These are phyloP conservation scores for Drosophila cognata DNA, from an alignment of 2,888 invertebrate genomes.

Conservation along the genomic window DNA sequence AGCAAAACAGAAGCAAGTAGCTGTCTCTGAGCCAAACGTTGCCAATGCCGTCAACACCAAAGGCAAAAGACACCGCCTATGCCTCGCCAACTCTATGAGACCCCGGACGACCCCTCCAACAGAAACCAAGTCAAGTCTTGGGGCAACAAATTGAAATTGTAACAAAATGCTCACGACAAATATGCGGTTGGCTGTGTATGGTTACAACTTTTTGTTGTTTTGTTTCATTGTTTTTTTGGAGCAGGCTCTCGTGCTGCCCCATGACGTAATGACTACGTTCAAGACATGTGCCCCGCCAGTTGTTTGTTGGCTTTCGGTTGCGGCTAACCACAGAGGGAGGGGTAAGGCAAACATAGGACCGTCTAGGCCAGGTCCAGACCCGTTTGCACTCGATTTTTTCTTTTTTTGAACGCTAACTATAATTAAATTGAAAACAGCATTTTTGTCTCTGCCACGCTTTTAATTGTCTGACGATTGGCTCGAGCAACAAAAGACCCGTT, in stretches of 20 bases:
- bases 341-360: not conserved
- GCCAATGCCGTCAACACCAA: slow-evolving; percentile 65
- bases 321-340: slow-evolving; percentile 31
- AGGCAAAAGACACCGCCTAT: slow-evolving; percentile 41
- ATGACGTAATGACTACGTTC: slow-evolving; percentile 73
- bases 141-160: slow-evolving; percentile 77
- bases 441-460: slow-evolving; percentile 46
- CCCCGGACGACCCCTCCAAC: slow-evolving; percentile 38
- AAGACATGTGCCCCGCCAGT: slow-evolving; percentile 67
- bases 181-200: slow-evolving; percentile 68
- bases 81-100: slow-evolving; percentile 17
- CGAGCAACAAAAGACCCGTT: slow-evolving; percentile 21
- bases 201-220: slow-evolving; percentile 32
- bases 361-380: slow-evolving; percentile 56
- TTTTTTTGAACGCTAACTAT: slow-evolving; percentile 29
- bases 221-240: not conserved
- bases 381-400: slow-evolving; percentile 28
- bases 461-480: slow-evolving; percentile 59
- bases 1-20: slow-evolving; percentile 50
- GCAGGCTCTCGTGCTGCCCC: slow-evolving; percentile 38
- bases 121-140: slow-evolving; percentile 56
- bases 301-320: slow-evolving; percentile 47
- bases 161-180: slow-evolving; percentile 80
- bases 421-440: slow-evolving; percentile 57
- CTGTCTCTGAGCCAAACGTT: slow-evolving; percentile 42